Percentiles rank a stretch among this genome's conserved stretches.
These are phyloP conservation scores for Eurois occulta DNA, from an alignment of 2,888 invertebrate genomes.

Conservation along the genomic window DNA sequence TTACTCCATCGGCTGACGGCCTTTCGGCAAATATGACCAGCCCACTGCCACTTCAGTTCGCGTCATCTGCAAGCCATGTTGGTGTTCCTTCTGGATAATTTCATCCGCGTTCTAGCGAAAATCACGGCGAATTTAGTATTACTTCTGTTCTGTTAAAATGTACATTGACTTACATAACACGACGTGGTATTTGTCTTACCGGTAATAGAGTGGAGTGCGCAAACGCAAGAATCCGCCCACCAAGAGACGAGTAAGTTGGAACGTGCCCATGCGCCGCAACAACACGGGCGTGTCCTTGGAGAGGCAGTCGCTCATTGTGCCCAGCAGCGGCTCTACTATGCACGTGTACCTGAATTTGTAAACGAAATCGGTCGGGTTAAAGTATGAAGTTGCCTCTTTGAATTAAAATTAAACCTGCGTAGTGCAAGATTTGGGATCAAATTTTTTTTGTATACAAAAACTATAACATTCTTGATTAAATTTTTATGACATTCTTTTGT, in stretches of 20 bases:
- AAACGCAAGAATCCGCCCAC: conserved; percentile 94
- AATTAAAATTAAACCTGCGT: too few species aligned
- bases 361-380: not conserved
- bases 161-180: not conserved
- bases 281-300: conserved; percentile 85
- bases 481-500: too few species aligned
- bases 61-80: not conserved
- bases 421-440: too few species aligned
- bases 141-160: not conserved
- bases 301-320: conserved; percentile 92
- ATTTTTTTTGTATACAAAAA: too few species aligned
- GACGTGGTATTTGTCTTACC: conserved; percentile 76
- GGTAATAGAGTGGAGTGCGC: conserved; percentile 92
- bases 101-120: not conserved
- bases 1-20: not conserved
- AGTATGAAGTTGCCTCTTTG: too few species aligned
- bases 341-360: conserved; percentile 90
- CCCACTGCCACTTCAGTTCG: not conserved
- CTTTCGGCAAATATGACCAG: not conserved
- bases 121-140: not conserved
- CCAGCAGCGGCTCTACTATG: conserved; percentile 92
- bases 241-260: conserved; percentile 92
- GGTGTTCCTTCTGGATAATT: not conserved
- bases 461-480: too few species aligned
- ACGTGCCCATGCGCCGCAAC: conserved; percentile 92